These are phyloP conservation scores for Turritopsis rubra DNA, from an alignment of 30 jellyfish, hydroid and myxozoan genomes.

Conservation along the genomic window DNA sequence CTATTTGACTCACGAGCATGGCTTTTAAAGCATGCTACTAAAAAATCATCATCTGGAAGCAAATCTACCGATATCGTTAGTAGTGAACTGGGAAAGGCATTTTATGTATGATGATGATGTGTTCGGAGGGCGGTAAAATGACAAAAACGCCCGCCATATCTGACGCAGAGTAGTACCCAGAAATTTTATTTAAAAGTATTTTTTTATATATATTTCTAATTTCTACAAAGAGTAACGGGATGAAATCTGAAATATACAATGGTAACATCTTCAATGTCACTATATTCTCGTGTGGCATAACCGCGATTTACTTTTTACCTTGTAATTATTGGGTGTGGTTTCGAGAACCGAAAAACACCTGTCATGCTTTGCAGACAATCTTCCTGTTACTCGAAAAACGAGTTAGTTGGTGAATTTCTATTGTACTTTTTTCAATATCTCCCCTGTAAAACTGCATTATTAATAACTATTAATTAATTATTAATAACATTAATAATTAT, in stretches of 20 bases:
- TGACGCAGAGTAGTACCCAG: too few relatives aligned
- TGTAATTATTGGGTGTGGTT: too few relatives aligned
- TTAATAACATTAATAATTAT: too few relatives aligned
- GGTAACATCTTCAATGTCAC: neutral
- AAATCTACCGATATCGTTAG: neutral
- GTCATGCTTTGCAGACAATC: too few relatives aligned
- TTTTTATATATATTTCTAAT: neutral
- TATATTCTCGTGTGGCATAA: neutral
- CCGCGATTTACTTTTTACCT: too few relatives aligned
- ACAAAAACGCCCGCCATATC: neutral
- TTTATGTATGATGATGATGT: neutral
- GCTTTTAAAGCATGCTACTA: constrained; percentile 26
- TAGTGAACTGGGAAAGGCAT: neutral
- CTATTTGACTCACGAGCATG: constrained; percentile 93
- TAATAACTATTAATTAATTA: too few relatives aligned
- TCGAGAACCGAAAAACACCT: too few relatives aligned
- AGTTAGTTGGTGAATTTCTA: too few relatives aligned
- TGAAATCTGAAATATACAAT: neutral
- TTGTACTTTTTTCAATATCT: too few relatives aligned
- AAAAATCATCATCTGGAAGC: neutral
- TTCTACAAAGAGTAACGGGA: neutral
- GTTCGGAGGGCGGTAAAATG: neutral
- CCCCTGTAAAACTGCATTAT: too few relatives aligned
- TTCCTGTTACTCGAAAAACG: too few relatives aligned
- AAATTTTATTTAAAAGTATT: too few relatives aligned